Conservation (phyloP, 2,797 vertebrate genomes). For the Manis javanica region DNA sequence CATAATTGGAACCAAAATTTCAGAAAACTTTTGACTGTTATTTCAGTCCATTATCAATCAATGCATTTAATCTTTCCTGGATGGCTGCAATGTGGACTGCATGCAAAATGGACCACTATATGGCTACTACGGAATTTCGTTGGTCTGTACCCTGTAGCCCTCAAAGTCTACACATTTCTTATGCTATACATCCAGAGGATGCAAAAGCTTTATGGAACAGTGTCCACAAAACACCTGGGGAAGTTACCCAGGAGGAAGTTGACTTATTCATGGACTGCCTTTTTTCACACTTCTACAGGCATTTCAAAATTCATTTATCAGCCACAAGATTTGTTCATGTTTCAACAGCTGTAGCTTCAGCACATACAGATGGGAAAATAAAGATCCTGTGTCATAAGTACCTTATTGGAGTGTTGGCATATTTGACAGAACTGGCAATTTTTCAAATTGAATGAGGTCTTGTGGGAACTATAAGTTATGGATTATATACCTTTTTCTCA, state of each 20-base stretch:
- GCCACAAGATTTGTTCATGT: conserved; percentile 91
- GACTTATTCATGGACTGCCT: conserved; percentile 91
- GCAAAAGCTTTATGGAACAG: conserved; percentile 94
- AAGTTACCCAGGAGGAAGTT: conserved; percentile 92
- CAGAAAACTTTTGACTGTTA: conserved; percentile 94
- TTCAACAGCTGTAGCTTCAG: neutral
- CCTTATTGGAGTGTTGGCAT: conserved; percentile 90
- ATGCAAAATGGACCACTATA: conserved; percentile 85
- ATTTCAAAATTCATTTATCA: conserved; percentile 94
- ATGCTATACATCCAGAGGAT: conserved; percentile 91
- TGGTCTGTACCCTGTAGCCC: conserved; percentile 91
- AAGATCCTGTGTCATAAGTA: conserved; percentile 91
- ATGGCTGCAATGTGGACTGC: conserved; percentile 94
- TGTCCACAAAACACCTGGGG: conserved; percentile 86
- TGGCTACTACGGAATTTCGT: conserved; percentile 88
- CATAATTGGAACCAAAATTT: conserved; percentile 90
- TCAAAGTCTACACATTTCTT: conserved; percentile 90
- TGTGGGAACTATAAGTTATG: neutral
- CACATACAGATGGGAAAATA: too few relatives aligned
- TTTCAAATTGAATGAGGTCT: conserved; percentile 86
- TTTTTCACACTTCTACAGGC: conserved; percentile 94
- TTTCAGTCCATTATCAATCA: conserved; percentile 91
- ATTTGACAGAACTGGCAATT: conserved; percentile 94
- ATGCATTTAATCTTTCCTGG: conserved; percentile 92
- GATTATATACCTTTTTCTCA: conserved; percentile 4